Evolutionary conservation across 2,113 vertebrate genomes (phyloP).

Genomic region (Procapra przewalskii): DNA sequence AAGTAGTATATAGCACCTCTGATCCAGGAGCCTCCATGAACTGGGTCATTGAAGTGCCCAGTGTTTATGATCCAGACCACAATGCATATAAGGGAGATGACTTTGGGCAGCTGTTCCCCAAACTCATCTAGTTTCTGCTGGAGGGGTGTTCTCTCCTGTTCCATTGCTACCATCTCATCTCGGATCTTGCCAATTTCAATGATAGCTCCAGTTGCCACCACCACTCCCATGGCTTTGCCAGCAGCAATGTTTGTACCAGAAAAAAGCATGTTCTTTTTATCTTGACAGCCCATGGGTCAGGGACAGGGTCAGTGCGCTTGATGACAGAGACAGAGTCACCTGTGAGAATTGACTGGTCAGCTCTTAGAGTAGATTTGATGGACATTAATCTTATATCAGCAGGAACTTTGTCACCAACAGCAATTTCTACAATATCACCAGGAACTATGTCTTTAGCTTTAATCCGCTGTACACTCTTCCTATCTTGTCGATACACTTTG

Average conservation of each 20-base stretch:
- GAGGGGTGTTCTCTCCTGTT: constrained; percentile 95
- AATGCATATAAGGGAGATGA: constrained; percentile 97
- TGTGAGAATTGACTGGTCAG: too few species aligned
- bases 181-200: constrained; percentile 98
- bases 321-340: too few species aligned
- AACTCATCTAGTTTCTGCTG: constrained; percentile 99
- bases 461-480: constrained; percentile 96
- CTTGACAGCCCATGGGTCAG: too few species aligned
- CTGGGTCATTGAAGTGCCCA: constrained; percentile 97
- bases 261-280: too few species aligned
- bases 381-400: too few species aligned
- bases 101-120: constrained; percentile 97
- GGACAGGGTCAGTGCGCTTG: too few species aligned
- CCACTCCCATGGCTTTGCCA: constrained; percentile 96
- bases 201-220: constrained; percentile 92
- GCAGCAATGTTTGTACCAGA: constrained; percentile 98
- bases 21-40: constrained; percentile 98
- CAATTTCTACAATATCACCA: constrained; percentile 96
- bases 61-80: constrained; percentile 99
- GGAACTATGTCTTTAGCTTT: constrained; percentile 97
- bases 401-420: too few species aligned
- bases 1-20: constrained; percentile 98
- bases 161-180: constrained; percentile 97
- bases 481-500: constrained; percentile 97
- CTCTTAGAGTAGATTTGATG: too few species aligned